Base-by-base conservation (phyloP, 1,140 invertebrate species). In the Rhyzopertha dominica region DNA sequence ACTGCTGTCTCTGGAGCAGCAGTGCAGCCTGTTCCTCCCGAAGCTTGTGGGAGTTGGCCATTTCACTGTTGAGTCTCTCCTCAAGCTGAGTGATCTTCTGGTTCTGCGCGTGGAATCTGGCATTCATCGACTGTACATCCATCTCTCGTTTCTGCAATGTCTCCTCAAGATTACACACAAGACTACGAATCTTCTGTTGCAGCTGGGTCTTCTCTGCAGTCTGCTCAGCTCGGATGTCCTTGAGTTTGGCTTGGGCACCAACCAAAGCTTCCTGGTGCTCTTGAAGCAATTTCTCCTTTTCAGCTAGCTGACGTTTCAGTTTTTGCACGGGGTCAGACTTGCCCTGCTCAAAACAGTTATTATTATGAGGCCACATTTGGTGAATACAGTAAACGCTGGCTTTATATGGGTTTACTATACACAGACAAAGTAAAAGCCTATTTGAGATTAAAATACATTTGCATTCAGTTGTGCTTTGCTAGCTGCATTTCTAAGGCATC, bases 311-410 rank as follows among this genome's bases (percentile, higher is more conserved):
- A 51, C 89, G 90, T 59, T 87, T 90, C 47, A 94, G 59, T 58
- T 89, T 85, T 37, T 86, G 81, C 18, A 90, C 75, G 0, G 87
- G 87, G 66, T 95, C 90, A 31, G 87, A 80, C 24, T 85, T 81
- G n/a, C 82, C 82, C 76, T 83, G 69, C 22, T 8, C 7, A 45
- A 49, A 53, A 18, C 9, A 32, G 9, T n/a, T 17, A 9, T 16
- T 9, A 9, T 16, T 9, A 16, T 32, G 7, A 32, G 16, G 16
- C 28, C 19, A 32, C 10, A 32, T 7, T 32, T n/a, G n/a, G n/a
- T n/a, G n/a, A n/a, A n/a, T n/a, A n/a, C n/a, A n/a, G n/a, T n/a
- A n/a, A n/a, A n/a, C n/a, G n/a, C n/a, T n/a, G n/a, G n/a, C n/a
- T n/a, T n/a, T n/a, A n/a, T n/a, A n/a, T 1, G 43, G n/a, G n/a